Conservation (phyloP, 1,140 invertebrate species). For the Spodoptera litura region DNA sequence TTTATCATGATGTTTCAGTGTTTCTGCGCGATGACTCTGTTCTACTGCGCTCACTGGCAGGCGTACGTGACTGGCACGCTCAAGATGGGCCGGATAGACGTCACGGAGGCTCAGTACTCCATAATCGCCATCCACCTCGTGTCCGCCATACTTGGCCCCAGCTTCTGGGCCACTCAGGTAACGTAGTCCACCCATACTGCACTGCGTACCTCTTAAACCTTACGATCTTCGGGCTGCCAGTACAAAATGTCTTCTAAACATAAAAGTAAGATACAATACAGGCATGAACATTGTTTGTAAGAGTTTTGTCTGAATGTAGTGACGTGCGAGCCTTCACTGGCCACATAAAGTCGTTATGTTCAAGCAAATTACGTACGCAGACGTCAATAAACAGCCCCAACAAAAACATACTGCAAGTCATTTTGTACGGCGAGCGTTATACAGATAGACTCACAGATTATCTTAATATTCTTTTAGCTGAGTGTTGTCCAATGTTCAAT, state of each 20-base stretch:
- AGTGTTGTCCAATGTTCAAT: conserved; percentile 32
- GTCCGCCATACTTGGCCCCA: conserved; percentile 94
- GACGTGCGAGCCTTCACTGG: not conserved
- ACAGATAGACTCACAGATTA: conserved; percentile 12
- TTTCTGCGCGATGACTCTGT: conserved; percentile 96
- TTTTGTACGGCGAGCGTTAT: conserved; percentile 18
- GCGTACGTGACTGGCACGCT: conserved; percentile 98
- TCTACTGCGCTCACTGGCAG: conserved; percentile 99
- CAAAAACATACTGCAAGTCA: conserved; percentile 31
- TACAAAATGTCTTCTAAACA: conserved; percentile 16
- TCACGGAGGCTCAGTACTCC: conserved; percentile 98
- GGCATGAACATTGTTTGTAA: not conserved
- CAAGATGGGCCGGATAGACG: conserved; percentile 97
- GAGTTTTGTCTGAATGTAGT: not conserved
- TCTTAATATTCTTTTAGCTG: not conserved
- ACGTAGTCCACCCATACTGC: conserved; percentile 58
- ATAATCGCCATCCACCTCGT: conserved; percentile 96
- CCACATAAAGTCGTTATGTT: not conserved
- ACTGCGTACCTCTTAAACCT: not conserved
- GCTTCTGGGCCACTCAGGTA: conserved; percentile 91
- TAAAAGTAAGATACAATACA: too few relatives aligned
- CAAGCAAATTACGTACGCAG: conserved; percentile 3
- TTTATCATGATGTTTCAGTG: conserved; percentile 86
- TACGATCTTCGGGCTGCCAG: not conserved
- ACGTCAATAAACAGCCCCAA: conserved; percentile 4